Evolutionary conservation across 2,888 invertebrate species (phyloP), one percentile per base, ranked within the genome.

Genomic region (Drosophila gaucha): DNA sequence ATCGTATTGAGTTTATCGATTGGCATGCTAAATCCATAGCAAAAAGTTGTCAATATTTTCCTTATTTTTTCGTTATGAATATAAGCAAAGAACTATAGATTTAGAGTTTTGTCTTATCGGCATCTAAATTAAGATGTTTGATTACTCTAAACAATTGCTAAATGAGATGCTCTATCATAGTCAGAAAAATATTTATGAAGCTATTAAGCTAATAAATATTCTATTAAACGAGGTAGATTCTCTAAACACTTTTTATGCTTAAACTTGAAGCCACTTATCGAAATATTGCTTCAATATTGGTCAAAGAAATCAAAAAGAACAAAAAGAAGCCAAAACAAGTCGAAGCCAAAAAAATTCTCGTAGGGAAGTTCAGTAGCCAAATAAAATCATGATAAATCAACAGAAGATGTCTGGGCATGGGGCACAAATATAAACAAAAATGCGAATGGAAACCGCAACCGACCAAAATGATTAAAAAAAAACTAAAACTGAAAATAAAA

Each of bases 341-440:
- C 31, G 36, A 49, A 39, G 41, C 36, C 20, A 57, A 30, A 28
- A 14, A 36, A 47, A 39, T 44, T 51, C 52, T 55, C 26, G 44
- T 16, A 47, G 60, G 31, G 43, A 50, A 54, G 55, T 67, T 72
- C 69, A 87, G 88, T 75, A 35, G 88, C 82, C 86, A 82, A 87
- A 85, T 85, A 80, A 87, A 82, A 87, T 87, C 82, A 87, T 87
- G 85, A 78, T 87, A 85, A 82, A 87, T 78, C 75, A 87, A 82
- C 82, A 80, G 58, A 67, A 41, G 57, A 62, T 58, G 69, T 41
- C 38, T 63, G 49, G 10, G 36, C 39, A 44, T 55, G 64, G 51
- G 41, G 46, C 26, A 31, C 59, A 84, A 82, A 87, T 80, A 87
- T 74, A 82, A 82, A 87, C 74, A 80, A 83, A 69, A 59, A 39